Conservation (phyloP, 2,797 vertebrate genomes). For the Apodemus agrarius region DNA sequence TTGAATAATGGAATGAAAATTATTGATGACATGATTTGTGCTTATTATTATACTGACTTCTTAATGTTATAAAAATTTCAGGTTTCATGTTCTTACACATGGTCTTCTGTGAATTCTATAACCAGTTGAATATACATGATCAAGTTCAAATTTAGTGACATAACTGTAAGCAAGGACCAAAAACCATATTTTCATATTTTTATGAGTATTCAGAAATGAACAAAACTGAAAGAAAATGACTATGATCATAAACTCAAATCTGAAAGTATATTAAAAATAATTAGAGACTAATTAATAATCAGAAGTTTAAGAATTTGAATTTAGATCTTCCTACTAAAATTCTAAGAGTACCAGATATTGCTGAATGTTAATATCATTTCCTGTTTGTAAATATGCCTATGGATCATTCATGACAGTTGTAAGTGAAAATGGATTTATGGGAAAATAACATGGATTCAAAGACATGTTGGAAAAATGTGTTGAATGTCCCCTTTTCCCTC, state of each 20-base stretch:
- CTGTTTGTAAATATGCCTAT: not conserved
- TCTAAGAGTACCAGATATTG: not conserved
- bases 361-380: not conserved
- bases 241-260: not conserved
- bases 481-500: not conserved
- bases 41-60: not conserved
- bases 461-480: not conserved
- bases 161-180: not conserved
- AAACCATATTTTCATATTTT: not conserved
- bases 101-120: not conserved
- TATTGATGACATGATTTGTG: no score
- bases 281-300: not conserved
- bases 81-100: not conserved
- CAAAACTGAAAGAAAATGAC: not conserved
- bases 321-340: not conserved
- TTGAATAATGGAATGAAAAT: no score
- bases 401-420: not conserved
- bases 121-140: not conserved
- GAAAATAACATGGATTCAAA: not conserved
- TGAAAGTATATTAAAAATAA: not conserved
- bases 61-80: not conserved
- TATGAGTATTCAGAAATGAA: not conserved
- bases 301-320: not conserved
- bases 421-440: not conserved
- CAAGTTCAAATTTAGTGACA: not conserved